Evolutionary conservation across 2,888 invertebrate species (phyloP).

Genomic region (Pristionchus arcanus): DNA sequence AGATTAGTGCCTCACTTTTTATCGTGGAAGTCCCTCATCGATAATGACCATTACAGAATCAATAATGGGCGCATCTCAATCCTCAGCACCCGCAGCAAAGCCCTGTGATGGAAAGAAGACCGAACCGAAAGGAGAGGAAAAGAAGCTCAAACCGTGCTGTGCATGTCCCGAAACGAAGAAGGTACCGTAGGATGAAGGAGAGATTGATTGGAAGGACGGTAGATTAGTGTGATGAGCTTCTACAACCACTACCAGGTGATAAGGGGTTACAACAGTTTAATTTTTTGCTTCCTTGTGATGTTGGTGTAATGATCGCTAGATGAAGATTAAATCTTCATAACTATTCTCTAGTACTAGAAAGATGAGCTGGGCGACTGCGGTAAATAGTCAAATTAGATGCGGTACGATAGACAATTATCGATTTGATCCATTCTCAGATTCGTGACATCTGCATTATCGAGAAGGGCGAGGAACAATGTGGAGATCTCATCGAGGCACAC

Average conservation of each 20-base stretch:
- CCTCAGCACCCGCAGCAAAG: background rate
- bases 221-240: background rate
- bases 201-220: background rate
- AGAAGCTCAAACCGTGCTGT: conserved; percentile 82
- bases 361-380: too few species aligned
- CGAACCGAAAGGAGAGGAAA: conserved; percentile 56
- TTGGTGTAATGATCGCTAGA: too few species aligned
- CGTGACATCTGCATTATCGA: conserved; percentile 81
- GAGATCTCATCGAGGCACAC: conserved; percentile 93
- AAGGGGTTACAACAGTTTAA: background rate
- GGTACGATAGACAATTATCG: background rate
- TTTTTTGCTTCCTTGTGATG: background rate
- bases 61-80: conserved; percentile 22
- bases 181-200: conserved; percentile 59
- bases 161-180: conserved; percentile 82
- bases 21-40: background rate
- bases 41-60: background rate
- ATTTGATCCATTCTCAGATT: conserved; percentile 66
- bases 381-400: background rate
- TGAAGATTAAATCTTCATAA: too few species aligned
- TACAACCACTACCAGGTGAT: background rate
- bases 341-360: background rate
- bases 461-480: conserved; percentile 90
- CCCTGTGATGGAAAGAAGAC: conserved; percentile 51
- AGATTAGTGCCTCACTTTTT: background rate